Base-by-base conservation (phyloP, 1,140 invertebrate species). In the Drosophila obscura region DNA sequence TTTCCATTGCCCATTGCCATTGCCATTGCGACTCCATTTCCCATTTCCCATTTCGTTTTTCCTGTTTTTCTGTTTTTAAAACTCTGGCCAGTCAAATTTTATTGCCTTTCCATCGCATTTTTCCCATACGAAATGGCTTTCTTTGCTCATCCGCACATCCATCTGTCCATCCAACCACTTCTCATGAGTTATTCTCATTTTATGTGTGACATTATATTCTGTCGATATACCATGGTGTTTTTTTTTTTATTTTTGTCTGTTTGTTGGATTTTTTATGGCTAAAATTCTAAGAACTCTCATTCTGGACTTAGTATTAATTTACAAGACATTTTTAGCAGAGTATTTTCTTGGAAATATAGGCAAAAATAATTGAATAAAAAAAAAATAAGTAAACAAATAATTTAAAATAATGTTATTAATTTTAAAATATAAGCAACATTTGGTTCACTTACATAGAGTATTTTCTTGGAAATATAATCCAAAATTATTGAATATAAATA, bases 51-150 rank as follows among this genome's bases (percentile, higher is more conserved):
- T 73, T 73, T 51, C 41, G 8, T 31, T 66, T 66, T 73, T 62
- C 50, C 57, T 46, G 41, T 63, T 62, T 67, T 41, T 76, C 44
- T 55, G 49, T 49, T 60, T 58, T 57, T 74, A 31, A 52, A 62
- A 76, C 44, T 16, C 69, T 56, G 69, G 28, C 41, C 67, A 73
- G 57, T 73, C 50, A 73, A 73, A 55, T 65, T 74, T 73, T 51
- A 73, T 58, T 9, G 59, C 41, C 51, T 69, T 72, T 44, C 56
- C 44, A 15, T 56, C 53, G 31, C 31, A 49, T 50, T 58, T 52
- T 73, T 35, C 22, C 44, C 49, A 26, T 4, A 39, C 35, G 19
- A 74, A 74, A 74, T 65, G 24, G 35, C 63, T 60, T 16, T 45
- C 31, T 49, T 52, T 26, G 31, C 31, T 19, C 31, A 28, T 22